phyloP scores from a whole-genome alignment of 2,113 vertebrate species.

The Himantopus leucocephalus region DNA sequence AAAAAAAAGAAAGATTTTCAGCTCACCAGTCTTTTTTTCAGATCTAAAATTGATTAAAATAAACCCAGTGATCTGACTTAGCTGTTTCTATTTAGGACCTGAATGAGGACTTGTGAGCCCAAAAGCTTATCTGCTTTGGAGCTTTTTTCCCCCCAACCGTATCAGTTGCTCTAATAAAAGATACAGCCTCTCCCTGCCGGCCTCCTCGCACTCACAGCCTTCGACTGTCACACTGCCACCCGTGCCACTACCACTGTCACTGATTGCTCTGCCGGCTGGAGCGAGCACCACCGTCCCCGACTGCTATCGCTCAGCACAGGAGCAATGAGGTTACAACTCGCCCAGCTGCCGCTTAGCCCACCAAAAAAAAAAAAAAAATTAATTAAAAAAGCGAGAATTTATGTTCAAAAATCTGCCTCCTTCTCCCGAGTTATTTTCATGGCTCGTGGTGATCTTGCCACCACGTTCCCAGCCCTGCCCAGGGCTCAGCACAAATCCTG shows the following conservation, averaged over 20 bases:
- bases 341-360: neutral
- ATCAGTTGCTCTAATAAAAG: slow-evolving; percentile 23
- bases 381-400: neutral
- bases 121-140: slow-evolving; percentile 60
- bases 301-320: neutral
- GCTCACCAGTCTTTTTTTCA: neutral
- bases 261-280: neutral
- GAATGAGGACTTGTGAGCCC: slow-evolving; percentile 30
- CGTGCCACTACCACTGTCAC: accelerated
- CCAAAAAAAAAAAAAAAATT: neutral
- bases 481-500: neutral
- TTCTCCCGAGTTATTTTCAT: neutral
- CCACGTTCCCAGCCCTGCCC: neutral
- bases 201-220: neutral
- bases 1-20: neutral
- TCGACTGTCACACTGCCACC: neutral
- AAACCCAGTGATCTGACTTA: slow-evolving; percentile 40
- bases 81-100: slow-evolving; percentile 50
- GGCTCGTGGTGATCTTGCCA: neutral
- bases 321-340: neutral
- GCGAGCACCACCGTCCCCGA: accelerated
- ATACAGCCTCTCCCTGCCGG: neutral
- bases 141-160: neutral
- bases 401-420: accelerated
- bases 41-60: slow-evolving; percentile 61